Evolutionary conservation across 2,888 invertebrate genomes (phyloP).

Genomic region (Oligia latruncula): DNA sequence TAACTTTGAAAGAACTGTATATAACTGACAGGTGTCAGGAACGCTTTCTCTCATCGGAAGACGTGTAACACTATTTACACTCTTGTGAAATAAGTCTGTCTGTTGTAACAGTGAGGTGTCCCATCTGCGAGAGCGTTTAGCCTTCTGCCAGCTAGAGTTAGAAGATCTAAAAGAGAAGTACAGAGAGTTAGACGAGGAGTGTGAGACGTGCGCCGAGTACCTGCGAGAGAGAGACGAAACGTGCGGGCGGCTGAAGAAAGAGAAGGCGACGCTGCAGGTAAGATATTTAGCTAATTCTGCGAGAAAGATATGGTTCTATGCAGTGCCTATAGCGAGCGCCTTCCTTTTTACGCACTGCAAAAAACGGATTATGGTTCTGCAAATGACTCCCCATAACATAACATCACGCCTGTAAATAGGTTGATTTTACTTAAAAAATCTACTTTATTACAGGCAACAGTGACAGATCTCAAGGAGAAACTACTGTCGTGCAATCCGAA

Average conservation of each 20-base stretch:
- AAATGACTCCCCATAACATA: background rate
- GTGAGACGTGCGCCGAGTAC: slow-evolving; percentile 85
- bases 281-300: background rate
- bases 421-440: background rate
- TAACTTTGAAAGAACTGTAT: background rate
- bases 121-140: slow-evolving; percentile 78
- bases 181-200: slow-evolving; percentile 86
- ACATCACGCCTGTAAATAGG: background rate
- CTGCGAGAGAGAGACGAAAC: slow-evolving; percentile 82
- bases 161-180: slow-evolving; percentile 82
- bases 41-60: background rate
- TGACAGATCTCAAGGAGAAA: slow-evolving; percentile 76
- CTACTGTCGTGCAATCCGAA: slow-evolving; percentile 65
- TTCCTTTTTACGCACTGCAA: background rate
- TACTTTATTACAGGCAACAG: slow-evolving; percentile 68
- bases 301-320: background rate
- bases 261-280: slow-evolving; percentile 81
- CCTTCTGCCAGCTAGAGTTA: slow-evolving; percentile 80
- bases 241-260: slow-evolving; percentile 76
- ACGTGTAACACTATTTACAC: background rate
- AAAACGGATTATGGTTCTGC: background rate
- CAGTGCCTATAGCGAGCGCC: background rate
- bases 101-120: slow-evolving; percentile 76
- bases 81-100: background rate
- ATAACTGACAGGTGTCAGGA: background rate